These are phyloP conservation scores for Periophthalmus magnuspinnatus DNA, from an alignment of 2,797 vertebrate species.

Conservation along the genomic window DNA sequence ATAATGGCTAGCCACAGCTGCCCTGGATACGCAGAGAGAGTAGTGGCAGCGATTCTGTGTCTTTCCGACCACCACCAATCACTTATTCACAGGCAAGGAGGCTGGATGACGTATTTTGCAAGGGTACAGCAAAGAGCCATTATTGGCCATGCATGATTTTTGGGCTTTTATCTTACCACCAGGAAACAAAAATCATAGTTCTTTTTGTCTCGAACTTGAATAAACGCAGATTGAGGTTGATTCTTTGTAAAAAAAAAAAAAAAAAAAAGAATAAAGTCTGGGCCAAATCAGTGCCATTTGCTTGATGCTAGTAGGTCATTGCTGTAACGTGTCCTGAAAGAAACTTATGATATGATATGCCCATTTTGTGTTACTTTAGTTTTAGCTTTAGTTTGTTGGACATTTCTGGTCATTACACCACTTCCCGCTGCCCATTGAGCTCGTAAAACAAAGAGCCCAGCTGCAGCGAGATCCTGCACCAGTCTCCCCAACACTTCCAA, in stretches of 20 bases:
- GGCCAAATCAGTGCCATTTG: neutral
- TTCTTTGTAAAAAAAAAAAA: neutral
- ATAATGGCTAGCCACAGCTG: too few relatives aligned
- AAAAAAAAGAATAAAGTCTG: too few relatives aligned
- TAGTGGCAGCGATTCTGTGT: too few relatives aligned
- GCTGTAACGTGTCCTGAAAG: neutral
- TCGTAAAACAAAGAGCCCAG: neutral
- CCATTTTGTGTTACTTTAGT: neutral
- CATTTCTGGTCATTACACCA: constrained; percentile 1
- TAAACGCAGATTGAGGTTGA: neutral
- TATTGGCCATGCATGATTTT: neutral
- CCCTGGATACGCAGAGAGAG: too few relatives aligned
- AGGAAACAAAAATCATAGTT: neutral
- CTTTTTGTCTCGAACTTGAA: neutral
- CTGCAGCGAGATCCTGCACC: neutral
- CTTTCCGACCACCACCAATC: too few relatives aligned
- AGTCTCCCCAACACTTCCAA: neutral
- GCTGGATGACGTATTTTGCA: neutral
- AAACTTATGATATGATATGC: too few relatives aligned
- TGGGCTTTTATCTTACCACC: neutral
- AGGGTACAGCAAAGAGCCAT: neutral
- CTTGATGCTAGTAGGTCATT: neutral
- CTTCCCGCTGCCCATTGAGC: neutral
- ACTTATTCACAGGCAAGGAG: too few relatives aligned
- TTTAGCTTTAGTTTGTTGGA: too few relatives aligned